Conservation (phyloP, 1,140 invertebrate genomes). For the Rhopalosiphum maidis region DNA sequence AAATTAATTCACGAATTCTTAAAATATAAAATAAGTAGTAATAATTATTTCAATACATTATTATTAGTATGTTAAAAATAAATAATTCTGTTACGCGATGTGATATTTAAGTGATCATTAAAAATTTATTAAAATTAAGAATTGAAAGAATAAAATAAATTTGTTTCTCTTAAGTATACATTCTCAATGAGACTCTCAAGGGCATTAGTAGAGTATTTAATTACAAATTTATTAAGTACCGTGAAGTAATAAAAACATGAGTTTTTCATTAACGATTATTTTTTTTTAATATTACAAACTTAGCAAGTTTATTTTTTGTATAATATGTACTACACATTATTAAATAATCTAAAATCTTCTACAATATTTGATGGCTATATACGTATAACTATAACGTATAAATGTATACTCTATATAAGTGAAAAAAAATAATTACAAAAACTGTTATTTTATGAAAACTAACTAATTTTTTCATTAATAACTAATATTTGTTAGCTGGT, state of each 20-base stretch:
- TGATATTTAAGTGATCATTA: not conserved
- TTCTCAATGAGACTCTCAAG: not conserved
- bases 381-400: not conserved
- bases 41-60: not conserved
- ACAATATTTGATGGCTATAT: not conserved
- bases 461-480: not conserved
- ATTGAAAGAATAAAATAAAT: not conserved
- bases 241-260: not conserved
- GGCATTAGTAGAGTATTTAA: not conserved
- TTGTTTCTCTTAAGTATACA: not conserved
- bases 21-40: not conserved
- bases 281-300: not conserved
- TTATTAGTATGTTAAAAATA: not conserved
- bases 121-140: not conserved
- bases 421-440: not conserved
- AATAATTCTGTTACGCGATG: not conserved
- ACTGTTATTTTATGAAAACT: not conserved
- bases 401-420: not conserved
- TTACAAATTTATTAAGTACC: not conserved
- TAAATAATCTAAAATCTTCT: not conserved
- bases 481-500: not conserved
- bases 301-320: not conserved
- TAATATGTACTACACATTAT: not conserved
- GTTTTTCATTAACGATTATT: not conserved
- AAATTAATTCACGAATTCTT: not conserved